Conservation (phyloP, 2,888 invertebrate species). For the Apocheima hispidaria region DNA sequence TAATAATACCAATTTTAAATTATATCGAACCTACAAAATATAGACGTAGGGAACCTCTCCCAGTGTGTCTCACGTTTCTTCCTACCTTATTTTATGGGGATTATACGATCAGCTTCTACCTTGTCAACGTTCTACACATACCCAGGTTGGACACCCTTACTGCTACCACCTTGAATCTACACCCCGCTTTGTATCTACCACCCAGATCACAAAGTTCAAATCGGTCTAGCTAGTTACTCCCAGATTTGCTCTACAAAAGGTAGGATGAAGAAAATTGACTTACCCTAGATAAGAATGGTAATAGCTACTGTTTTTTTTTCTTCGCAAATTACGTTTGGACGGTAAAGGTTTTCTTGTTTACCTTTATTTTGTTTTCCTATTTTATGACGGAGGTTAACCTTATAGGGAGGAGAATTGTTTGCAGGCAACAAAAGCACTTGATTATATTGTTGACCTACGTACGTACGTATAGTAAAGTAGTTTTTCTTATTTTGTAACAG, state of each 20-base stretch:
- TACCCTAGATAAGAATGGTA: constrained; percentile 83
- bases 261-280: constrained; percentile 80
- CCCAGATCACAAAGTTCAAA: constrained; percentile 41
- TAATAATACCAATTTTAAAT: too few species aligned
- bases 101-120: constrained; percentile 83
- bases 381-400: constrained; percentile 47
- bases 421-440: not conserved
- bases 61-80: constrained; percentile 63
- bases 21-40: too few species aligned
- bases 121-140: constrained; percentile 82
- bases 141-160: constrained; percentile 79
- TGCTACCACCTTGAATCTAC: constrained; percentile 44
- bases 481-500: too few species aligned
- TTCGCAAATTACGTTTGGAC: constrained; percentile 73
- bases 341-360: constrained; percentile 78
- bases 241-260: constrained; percentile 31
- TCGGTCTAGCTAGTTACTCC: constrained; percentile 23
- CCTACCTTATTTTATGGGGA: constrained; percentile 84
- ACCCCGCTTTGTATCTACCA: constrained; percentile 40
- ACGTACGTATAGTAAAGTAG: not conserved
- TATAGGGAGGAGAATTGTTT: constrained; percentile 31
- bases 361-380: constrained; percentile 73
- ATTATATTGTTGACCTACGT: not conserved
- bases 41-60: constrained; percentile 42
- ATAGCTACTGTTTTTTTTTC: constrained; percentile 78